Conservation (phyloP, 2,888 invertebrate species). For the Parelbella ahira region DNA sequence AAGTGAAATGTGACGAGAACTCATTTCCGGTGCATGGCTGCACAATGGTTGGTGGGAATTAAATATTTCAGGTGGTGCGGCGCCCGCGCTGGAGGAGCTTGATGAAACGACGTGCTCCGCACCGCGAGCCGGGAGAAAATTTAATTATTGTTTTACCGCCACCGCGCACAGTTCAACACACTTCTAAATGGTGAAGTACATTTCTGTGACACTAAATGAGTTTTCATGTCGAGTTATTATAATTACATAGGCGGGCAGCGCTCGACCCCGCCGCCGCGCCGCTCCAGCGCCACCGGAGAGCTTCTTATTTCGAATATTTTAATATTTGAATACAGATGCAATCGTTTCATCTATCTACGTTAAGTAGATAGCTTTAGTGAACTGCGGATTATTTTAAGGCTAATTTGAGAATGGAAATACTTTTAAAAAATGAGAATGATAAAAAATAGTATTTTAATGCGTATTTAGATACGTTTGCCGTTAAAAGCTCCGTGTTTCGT, state of each 20-base stretch:
- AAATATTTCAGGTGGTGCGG: slow-evolving; percentile 70
- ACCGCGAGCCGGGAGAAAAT: slow-evolving; percentile 64
- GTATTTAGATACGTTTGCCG: too few relatives aligned
- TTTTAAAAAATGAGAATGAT: too few relatives aligned
- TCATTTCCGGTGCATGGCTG: slow-evolving; percentile 63
- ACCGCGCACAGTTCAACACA: slow-evolving; percentile 62
- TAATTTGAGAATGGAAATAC: too few relatives aligned
- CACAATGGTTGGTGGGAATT: slow-evolving; percentile 59
- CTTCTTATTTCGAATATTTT: slow-evolving; percentile 5
- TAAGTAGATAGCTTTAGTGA: too few relatives aligned
- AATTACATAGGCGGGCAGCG: slow-evolving; percentile 43
- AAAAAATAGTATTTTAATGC: too few relatives aligned
- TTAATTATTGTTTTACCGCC: slow-evolving; percentile 72
- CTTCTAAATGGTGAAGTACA: slow-evolving; percentile 65
- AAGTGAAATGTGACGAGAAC: slow-evolving; percentile 47
- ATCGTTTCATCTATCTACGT: slow-evolving; percentile 1
- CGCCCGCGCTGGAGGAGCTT: slow-evolving; percentile 52
- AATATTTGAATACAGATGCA: slow-evolving; percentile 3
- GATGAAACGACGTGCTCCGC: slow-evolving; percentile 69
- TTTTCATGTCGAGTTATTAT: slow-evolving; percentile 61
- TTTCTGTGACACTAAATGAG: slow-evolving; percentile 65
- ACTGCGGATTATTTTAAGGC: too few relatives aligned
- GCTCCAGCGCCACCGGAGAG: slow-evolving; percentile 1
- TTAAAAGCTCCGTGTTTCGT: too few relatives aligned
- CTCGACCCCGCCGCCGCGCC: too few relatives aligned